Base-by-base conservation (phyloP, 2,113 vertebrate species). In the Capreolus pygargus region DNA sequence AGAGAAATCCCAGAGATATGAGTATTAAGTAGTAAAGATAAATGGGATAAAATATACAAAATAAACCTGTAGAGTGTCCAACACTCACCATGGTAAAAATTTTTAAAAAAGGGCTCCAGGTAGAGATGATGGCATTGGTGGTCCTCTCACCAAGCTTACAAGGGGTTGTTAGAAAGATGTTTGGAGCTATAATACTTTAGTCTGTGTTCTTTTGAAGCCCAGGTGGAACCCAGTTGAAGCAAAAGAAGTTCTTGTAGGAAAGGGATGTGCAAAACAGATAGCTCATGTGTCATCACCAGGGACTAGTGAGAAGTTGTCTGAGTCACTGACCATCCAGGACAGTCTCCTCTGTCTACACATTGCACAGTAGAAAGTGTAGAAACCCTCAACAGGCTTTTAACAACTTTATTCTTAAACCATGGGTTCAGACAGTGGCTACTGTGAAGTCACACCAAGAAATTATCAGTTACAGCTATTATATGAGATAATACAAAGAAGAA, bases 371-470 rank as follows among this genome's bases (percentile, higher is more conserved):
- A 78, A 97, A 74, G 30, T 91, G 1, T 16, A 30, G 84, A 78
- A 91, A 87, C 36, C 33, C 92, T 94, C 13, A 52, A 43, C 7
- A 85, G 25, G 89, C 74, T 43, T 95, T 82, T 82, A 86, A 90
- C 25, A 83, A 25, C 67, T 90, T 95, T 92, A 55, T 78, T 92
- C 83, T 96, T 94, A 50, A 94, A 84, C 76, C 60, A 23, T 54
- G 36, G 92, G 4, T 81, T 95, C 61, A 89, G 30, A 89, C 47
- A 52, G 25, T 91, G 36, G 36, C 60, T 89, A 50, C 83, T 86
- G 86, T 54, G 43, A 95, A 86, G 13, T 95, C 57, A 91, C 36
- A 6, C 85, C 45, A 96, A 95, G 60, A 97, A 94, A 91, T 70
- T 86, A 61, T 74, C 95, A 79, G 13, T 78, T 91, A 89, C 2